Evolutionary conservation across 2,888 invertebrate genomes (phyloP).

Genomic region (Ctena decussata): DNA sequence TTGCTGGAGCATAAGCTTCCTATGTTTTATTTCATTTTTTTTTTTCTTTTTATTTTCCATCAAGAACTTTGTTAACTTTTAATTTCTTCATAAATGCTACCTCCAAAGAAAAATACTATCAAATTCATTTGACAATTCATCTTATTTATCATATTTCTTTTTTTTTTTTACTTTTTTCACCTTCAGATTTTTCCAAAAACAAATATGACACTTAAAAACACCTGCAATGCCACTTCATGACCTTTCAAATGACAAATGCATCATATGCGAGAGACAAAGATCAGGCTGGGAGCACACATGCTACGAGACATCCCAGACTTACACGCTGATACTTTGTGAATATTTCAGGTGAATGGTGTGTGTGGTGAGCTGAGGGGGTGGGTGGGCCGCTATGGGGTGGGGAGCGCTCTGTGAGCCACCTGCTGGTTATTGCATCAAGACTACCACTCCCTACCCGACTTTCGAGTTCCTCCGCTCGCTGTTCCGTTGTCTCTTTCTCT

Average conservation of each 20-base stretch:
- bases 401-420: constrained; percentile 91
- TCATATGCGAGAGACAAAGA: constrained; percentile 7
- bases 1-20: no score
- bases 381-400: constrained; percentile 95
- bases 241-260: neutral
- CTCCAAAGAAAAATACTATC: no score
- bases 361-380: constrained; percentile 89
- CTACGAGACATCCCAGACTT: constrained; percentile 87
- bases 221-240: neutral
- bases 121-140: no score
- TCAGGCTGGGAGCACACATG: constrained; percentile 12
- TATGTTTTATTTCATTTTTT: no score
- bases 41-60: no score
- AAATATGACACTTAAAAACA: no score
- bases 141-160: no score
- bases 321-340: constrained; percentile 99
- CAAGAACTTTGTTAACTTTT: no score
- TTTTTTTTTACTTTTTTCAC: no score
- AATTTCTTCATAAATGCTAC: no score
- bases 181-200: no score
- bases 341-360: constrained; percentile 81
- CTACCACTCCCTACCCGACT: constrained; percentile 94
- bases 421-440: constrained; percentile 92
- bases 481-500: constrained; percentile 95
- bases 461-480: constrained; percentile 98